Percentiles rank a stretch among this genome's conserved stretches.
Evolutionary conservation across 2,888 invertebrate species (phyloP).

Genomic region (Euproctis similis): DNA sequence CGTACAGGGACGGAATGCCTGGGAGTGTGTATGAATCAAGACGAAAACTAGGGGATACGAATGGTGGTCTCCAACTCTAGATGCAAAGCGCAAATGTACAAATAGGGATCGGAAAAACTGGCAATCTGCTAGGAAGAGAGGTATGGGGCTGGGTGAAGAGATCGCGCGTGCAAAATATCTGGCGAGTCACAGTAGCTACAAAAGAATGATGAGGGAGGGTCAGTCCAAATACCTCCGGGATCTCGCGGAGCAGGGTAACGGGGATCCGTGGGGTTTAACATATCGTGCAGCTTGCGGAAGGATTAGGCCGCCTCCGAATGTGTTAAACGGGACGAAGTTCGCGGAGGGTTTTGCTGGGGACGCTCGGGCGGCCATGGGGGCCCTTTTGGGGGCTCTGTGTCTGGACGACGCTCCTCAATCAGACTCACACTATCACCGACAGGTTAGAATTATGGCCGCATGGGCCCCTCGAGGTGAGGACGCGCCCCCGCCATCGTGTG

Average conservation of each 20-base stretch:
- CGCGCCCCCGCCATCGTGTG: slow-evolving; percentile 5
- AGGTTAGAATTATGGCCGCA: slow-evolving; percentile 15
- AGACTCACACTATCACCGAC: slow-evolving; percentile 17
- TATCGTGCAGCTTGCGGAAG: slow-evolving; percentile 14
- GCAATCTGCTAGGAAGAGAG: not conserved
- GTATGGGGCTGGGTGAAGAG: not conserved
- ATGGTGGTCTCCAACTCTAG: slow-evolving; percentile 9
- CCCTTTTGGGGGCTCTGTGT: slow-evolving; percentile 17
- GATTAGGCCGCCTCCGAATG: slow-evolving; percentile 11
- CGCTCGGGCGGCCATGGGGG: slow-evolving; percentile 10
- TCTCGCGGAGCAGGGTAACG: slow-evolving; percentile 3
- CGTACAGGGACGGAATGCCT: not conserved
- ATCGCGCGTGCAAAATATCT: too few relatives aligned
- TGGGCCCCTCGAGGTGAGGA: slow-evolving; percentile 12
- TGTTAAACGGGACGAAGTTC: slow-evolving; percentile 9
- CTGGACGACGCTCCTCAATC: slow-evolving; percentile 17
- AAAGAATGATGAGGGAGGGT: not conserved
- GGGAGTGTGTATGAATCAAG: not conserved
- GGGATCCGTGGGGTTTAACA: slow-evolving; percentile 19
- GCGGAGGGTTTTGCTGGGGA: slow-evolving; percentile 4
- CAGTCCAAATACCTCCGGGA: not conserved
- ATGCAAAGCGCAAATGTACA: not conserved
- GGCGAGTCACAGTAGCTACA: not conserved
- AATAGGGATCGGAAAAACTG: slow-evolving; percentile 1
- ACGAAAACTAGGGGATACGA: slow-evolving; percentile 1